phyloP scores from a whole-genome alignment of 2,888 invertebrate genomes.

The Platerodrilus igneus region DNA sequence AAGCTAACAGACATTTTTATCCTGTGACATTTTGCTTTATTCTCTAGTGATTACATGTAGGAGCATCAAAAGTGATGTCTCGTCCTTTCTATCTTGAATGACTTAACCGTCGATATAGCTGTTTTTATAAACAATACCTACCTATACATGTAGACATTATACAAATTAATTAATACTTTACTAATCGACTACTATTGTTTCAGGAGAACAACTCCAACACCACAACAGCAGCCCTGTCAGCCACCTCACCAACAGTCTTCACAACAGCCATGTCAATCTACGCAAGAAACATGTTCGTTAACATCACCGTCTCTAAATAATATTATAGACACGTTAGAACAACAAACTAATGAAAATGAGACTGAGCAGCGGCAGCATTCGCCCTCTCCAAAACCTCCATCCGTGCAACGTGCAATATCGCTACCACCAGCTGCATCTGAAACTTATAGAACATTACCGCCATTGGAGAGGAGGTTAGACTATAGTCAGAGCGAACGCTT shows the following conservation, averaged over 20 bases:
- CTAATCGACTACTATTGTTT: slow-evolving; percentile 19
- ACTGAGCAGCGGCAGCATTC: slow-evolving; percentile 10
- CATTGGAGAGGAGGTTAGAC: slow-evolving; percentile 23
- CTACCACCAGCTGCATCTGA: slow-evolving; percentile 33
- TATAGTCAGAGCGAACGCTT: slow-evolving; percentile 45
- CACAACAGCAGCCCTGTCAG: slow-evolving; percentile 30
- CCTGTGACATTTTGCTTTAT: too few species aligned
- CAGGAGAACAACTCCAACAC: slow-evolving; percentile 37
- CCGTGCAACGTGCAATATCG: slow-evolving; percentile 29
- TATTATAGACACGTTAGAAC: slow-evolving; percentile 21
- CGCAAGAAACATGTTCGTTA: slow-evolving; percentile 18
- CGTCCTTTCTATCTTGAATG: too few species aligned
- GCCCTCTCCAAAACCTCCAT: slow-evolving; percentile 22
- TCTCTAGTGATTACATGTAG: too few species aligned
- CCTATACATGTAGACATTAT: too few species aligned
- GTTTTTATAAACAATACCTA: too few species aligned
- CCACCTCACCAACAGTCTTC: slow-evolving; percentile 35
- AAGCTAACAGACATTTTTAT: too few species aligned
- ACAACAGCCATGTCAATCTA: slow-evolving; percentile 32
- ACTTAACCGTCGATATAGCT: too few species aligned
- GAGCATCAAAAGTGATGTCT: too few species aligned
- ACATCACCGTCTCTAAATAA: slow-evolving; percentile 11
- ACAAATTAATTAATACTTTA: too few species aligned
- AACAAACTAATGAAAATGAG: slow-evolving; percentile 12
- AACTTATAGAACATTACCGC: slow-evolving; percentile 24